These are phyloP conservation scores for Drosophila repleta DNA, from an alignment of 1,140 invertebrate genomes.

Conservation along the genomic window DNA sequence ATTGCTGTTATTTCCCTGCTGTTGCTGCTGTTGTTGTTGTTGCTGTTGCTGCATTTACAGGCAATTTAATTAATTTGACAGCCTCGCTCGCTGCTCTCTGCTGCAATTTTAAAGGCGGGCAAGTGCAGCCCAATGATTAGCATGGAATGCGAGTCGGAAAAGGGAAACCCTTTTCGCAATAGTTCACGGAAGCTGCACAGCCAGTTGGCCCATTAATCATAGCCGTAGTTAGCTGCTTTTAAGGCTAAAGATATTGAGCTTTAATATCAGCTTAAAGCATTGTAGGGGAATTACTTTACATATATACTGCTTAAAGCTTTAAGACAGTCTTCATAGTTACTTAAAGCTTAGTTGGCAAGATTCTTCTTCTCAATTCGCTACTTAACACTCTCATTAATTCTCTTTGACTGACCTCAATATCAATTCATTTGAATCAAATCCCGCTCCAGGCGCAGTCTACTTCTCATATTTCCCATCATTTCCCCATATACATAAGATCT, in stretches of 20 bases:
- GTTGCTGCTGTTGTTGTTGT: constrained; percentile 7
- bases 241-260: neutral
- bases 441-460: neutral
- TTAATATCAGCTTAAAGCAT: neutral
- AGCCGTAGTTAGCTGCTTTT: neutral
- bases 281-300: too few species aligned
- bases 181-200: too few species aligned
- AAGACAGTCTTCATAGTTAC: too few species aligned
- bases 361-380: neutral
- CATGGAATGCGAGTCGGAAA: constrained; percentile 4
- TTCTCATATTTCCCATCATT: constrained; percentile 27
- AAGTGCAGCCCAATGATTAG: constrained; percentile 43
- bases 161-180: neutral
- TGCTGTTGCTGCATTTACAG: constrained; percentile 37
- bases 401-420: constrained; percentile 12
- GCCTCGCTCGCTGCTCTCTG: constrained; percentile 7
- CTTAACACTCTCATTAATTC: neutral
- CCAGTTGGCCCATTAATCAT: too few species aligned
- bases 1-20: constrained; percentile 38
- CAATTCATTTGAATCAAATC: neutral
- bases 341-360: too few species aligned
- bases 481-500: constrained; percentile 16
- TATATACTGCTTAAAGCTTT: too few species aligned
- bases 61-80: constrained; percentile 56
- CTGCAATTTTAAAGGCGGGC: constrained; percentile 26